A percentile compares a stretch with the other conserved stretches of the same genome.
Conservation (phyloP, 2,888 invertebrate species). For the Clostera curtula region DNA sequence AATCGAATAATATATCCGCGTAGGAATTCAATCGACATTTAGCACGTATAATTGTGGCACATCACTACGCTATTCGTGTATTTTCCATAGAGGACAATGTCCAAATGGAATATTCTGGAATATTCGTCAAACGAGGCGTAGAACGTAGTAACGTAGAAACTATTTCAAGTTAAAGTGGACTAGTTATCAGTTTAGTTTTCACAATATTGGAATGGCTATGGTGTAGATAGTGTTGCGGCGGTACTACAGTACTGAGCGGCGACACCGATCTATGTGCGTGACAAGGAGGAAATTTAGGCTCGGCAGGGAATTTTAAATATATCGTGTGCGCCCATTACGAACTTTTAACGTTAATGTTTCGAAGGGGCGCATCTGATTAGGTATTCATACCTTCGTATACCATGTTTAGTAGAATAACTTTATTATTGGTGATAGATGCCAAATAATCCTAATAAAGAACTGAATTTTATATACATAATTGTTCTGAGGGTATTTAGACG, state of each 20-base stretch:
- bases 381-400: constrained; percentile 69
- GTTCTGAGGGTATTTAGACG: constrained; percentile 72
- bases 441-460: constrained; percentile 75
- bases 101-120: no score
- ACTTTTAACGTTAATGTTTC: constrained; percentile 49
- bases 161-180: constrained; percentile 27
- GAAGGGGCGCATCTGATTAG: constrained; percentile 58
- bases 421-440: constrained; percentile 74
- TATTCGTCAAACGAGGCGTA: constrained; percentile 12
- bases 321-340: constrained; percentile 35
- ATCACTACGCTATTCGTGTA: no score
- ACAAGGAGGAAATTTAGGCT: constrained; percentile 63
- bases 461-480: constrained; percentile 72
- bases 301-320: constrained; percentile 61
- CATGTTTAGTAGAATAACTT: constrained; percentile 66
- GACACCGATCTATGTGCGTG: constrained; percentile 40
- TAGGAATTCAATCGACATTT: constrained; percentile 23
- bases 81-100: no score
- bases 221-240: constrained; percentile 22
- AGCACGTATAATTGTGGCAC: no score
- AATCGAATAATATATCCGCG: constrained; percentile 29
- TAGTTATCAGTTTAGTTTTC: constrained; percentile 33
- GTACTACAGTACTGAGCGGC: constrained; percentile 11
- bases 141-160: constrained; percentile 30
- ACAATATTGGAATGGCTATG: constrained; percentile 34